Evolutionary conservation across 2,888 invertebrate species (phyloP).

Genomic region (Diaphora mendica): DNA sequence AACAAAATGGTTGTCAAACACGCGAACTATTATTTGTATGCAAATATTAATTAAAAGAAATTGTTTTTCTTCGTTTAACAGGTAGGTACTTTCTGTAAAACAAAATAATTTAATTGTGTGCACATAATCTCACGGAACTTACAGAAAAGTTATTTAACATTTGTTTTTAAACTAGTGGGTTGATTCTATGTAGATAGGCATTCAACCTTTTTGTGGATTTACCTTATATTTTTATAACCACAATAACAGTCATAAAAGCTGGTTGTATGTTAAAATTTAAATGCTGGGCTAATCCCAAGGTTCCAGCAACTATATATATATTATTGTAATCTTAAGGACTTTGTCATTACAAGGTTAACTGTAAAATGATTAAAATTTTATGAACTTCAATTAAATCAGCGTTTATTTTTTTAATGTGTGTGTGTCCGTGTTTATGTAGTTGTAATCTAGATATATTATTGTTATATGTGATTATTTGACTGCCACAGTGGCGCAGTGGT

Average conservation of each 20-base stretch:
- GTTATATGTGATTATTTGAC: no score
- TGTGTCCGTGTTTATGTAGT: not conserved
- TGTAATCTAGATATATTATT: not conserved
- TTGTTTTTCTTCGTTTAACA: slow-evolving; percentile 4
- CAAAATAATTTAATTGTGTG: not conserved
- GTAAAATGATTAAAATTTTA: no score
- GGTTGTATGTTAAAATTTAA: not conserved
- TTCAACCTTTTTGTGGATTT: not conserved
- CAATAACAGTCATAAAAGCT: not conserved
- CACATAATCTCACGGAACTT: not conserved
- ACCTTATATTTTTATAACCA: not conserved
- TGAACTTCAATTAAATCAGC: not conserved
- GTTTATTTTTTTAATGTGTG: not conserved
- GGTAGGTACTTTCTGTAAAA: not conserved
- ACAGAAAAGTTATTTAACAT: not conserved
- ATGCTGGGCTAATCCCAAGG: not conserved
- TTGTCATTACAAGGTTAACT: not conserved
- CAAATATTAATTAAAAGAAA: slow-evolving; percentile 33
- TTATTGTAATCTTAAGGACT: not conserved
- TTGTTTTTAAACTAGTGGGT: not conserved
- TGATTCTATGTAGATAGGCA: not conserved
- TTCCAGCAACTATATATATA: not conserved
- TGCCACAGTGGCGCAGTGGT: no score
- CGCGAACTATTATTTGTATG: slow-evolving; percentile 31
- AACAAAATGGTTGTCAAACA: slow-evolving; percentile 27